These are phyloP conservation scores for Hypomesus transpacificus DNA, from an alignment of 2,113 vertebrate species.

Conservation along the genomic window DNA sequence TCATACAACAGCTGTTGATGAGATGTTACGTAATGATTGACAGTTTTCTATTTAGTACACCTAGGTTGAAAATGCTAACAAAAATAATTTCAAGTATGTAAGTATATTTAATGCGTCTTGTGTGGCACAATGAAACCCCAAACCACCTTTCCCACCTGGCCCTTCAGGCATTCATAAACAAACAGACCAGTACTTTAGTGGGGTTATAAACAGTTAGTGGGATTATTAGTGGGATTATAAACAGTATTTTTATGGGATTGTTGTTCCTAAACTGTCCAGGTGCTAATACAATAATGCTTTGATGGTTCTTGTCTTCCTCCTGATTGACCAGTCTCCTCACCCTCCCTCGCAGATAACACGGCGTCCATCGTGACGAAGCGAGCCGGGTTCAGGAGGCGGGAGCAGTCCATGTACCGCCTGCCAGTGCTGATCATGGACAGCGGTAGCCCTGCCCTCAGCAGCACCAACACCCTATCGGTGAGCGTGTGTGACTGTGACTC, in stretches of 20 bases:
- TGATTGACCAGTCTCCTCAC: background rate
- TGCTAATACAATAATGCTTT: background rate
- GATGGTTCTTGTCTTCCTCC: background rate
- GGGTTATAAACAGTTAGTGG: too few relatives aligned
- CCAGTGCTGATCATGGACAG: slow-evolving; percentile 92
- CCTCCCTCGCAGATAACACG: slow-evolving; percentile 83
- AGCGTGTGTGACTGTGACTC: slow-evolving; percentile 88
- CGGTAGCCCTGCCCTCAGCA: slow-evolving; percentile 88
- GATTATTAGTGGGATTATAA: background rate
- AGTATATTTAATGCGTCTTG: too few relatives aligned
- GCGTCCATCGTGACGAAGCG: slow-evolving; percentile 85
- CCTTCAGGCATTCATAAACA: too few relatives aligned
- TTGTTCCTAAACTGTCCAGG: background rate
- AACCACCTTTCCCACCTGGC: too few relatives aligned
- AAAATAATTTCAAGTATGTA: too few relatives aligned
- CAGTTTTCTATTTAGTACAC: too few relatives aligned
- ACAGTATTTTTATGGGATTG: too few relatives aligned
- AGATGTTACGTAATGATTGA: too few relatives aligned
- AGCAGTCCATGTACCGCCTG: slow-evolving; percentile 85
- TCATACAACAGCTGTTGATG: too few relatives aligned
- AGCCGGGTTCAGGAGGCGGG: slow-evolving; percentile 83
- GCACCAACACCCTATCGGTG: slow-evolving; percentile 92
- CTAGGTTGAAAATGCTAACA: too few relatives aligned
- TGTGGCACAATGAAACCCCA: too few relatives aligned
- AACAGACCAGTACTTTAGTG: too few relatives aligned